Evolutionary conservation across 2,113 vertebrate genomes (phyloP), one percentile per base, ranked within the genome.

Genomic region (Oxyura jamaicensis): DNA sequence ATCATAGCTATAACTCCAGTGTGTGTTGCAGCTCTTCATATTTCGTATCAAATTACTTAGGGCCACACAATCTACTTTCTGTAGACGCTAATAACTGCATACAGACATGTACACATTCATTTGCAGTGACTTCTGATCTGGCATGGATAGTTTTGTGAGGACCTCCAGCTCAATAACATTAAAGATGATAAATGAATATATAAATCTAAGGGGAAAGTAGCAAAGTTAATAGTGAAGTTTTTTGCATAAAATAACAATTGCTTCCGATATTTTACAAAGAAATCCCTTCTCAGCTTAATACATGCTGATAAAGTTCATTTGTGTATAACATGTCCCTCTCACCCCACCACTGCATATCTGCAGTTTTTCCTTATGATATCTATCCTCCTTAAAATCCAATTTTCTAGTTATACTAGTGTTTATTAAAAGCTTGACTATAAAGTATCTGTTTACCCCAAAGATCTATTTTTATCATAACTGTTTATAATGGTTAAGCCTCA

Each of bases 401-500:
- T 97, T 97, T 96, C 97, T 93, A 88, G 96, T 96, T 97, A 97
- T 86, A 59, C 89, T 66, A 63, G 65, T 60, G 86, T 96, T 97
- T 97, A 98, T 98, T 97, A 98, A 97, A 98, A 97, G 97, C 97
- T 93, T 90, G 95, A 90, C 96, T 91, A 85, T 78, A 94, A 95
- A 93, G 92, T 81, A 97, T 95, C 96, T 97, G 93, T 94, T 96
- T 97, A 96, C 83, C 83, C 88, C 94, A 86, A 93, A 96, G 97
- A 98, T 97, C 97, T 97, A 97, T 98, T 98, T 98, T 97, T 97
- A 97, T 98, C 97, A 97, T 98, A 97, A 98, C 97, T 97, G 98
- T 97, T 98, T 98, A 96, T 97, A 97, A 98, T 95, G 97, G 96
- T 98, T 98, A 98, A 98, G 94, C 90, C 94, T 94, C 91, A 97